phyloP scores from a whole-genome alignment of 1,140 invertebrate genomes.

The Drosophila nigromelanica region DNA sequence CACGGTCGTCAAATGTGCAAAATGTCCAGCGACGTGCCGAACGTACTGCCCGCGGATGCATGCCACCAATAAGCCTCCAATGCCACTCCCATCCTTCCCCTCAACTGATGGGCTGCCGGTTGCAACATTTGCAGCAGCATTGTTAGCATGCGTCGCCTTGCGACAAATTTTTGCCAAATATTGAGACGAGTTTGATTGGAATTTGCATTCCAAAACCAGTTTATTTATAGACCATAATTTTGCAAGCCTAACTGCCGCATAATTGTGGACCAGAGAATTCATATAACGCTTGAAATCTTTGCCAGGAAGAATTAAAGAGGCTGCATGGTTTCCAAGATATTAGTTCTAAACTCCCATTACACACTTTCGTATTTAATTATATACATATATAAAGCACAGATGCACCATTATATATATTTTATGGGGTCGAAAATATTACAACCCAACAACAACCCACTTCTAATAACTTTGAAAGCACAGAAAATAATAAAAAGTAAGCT shows the following conservation, averaged over 20 bases:
- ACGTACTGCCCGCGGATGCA: conserved; percentile 47
- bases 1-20: conserved; percentile 66
- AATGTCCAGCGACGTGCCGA: conserved; percentile 66
- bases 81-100: neutral
- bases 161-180: conserved; percentile 53
- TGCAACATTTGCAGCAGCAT: conserved; percentile 33
- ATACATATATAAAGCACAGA: no score
- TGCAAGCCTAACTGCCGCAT: neutral
- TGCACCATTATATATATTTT: no score
- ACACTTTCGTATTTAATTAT: no score
- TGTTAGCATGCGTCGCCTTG: conserved; percentile 13
- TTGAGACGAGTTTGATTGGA: conserved; percentile 48
- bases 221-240: conserved; percentile 5
- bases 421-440: no score
- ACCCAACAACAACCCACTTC: no score
- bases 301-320: neutral
- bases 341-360: no score
- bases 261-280: conserved; percentile 5
- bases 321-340: neutral
- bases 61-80: neutral
- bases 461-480: no score
- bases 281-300: neutral
- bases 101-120: conserved; percentile 2
- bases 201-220: conserved; percentile 12
- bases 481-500: no score